Conservation (phyloP, 1,140 invertebrate species). For the Gryon sp. region DNA sequence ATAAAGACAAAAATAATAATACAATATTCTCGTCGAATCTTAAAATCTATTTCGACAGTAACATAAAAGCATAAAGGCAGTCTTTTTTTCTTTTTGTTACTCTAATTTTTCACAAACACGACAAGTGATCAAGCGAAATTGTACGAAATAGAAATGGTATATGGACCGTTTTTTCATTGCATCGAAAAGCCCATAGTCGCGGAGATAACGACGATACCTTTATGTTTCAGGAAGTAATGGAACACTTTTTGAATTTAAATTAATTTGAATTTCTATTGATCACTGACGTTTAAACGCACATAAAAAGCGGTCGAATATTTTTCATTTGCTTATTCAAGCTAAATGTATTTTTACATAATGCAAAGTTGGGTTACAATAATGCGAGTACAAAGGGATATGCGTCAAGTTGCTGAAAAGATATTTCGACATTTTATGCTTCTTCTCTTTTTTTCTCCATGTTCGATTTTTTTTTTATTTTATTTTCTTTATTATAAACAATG, state of each 20-base stretch:
- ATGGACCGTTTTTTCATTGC: constrained; percentile 23
- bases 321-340: constrained; percentile 43
- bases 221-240: constrained; percentile 45
- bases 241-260: constrained; percentile 49
- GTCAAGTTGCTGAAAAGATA: constrained; percentile 44
- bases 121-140: constrained; percentile 18
- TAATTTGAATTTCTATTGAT: constrained; percentile 56
- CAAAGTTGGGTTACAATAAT: constrained; percentile 50
- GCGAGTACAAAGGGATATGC: constrained; percentile 30
- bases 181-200: constrained; percentile 16
- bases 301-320: constrained; percentile 46
- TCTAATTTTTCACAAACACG: constrained; percentile 18
- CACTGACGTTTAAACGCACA: constrained; percentile 40
- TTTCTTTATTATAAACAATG: constrained; percentile 19
- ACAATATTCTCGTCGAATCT: constrained; percentile 3
- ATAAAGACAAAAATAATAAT: too few species aligned
- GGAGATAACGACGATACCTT: constrained; percentile 40
- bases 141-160: constrained; percentile 15
- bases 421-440: constrained; percentile 27
- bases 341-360: constrained; percentile 48
- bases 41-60: constrained; percentile 17
- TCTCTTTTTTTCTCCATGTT: too few species aligned
- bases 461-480: constrained; percentile 7
- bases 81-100: constrained; percentile 34
- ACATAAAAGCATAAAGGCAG: constrained; percentile 15